Conservation (phyloP, 2,888 invertebrate genomes). For the Stratiomys singularior region DNA sequence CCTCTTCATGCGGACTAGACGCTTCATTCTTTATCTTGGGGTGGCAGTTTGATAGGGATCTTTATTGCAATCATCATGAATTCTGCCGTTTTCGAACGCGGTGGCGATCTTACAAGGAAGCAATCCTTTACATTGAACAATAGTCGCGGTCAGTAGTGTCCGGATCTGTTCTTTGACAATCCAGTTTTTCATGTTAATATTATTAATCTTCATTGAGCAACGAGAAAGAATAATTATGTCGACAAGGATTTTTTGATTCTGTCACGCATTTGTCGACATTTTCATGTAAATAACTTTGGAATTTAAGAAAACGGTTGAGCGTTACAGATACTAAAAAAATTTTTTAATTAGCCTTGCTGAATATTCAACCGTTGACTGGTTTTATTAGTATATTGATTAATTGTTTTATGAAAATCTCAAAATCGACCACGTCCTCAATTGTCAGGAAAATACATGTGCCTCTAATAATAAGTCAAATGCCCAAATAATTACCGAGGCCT, state of each 20-base stretch:
- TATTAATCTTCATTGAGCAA: constrained; percentile 8
- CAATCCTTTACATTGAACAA: constrained; percentile 39
- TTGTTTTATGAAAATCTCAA: too few relatives aligned
- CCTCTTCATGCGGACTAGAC: constrained; percentile 30
- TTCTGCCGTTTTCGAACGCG: not conserved
- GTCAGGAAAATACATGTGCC: too few relatives aligned
- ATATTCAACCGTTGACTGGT: too few relatives aligned
- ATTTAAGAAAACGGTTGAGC: too few relatives aligned
- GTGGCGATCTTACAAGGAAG: constrained; percentile 50
- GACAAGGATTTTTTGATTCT: constrained; percentile 30
- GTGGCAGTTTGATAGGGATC: constrained; percentile 44
- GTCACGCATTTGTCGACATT: not conserved
- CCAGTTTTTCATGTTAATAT: not conserved
- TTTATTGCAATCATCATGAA: constrained; percentile 45
- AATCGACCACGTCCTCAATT: too few relatives aligned
- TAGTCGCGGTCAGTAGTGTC: constrained; percentile 25
- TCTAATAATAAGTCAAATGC: too few relatives aligned
- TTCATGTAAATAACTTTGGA: not conserved
- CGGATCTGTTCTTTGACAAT: not conserved
- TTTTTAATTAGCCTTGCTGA: too few relatives aligned
- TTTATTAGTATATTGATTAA: too few relatives aligned
- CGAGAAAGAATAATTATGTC: constrained; percentile 27
- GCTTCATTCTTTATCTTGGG: not conserved
- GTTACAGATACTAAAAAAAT: too few relatives aligned
- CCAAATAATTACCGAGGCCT: too few relatives aligned